Percentiles rank a stretch among this genome's conserved stretches.
Conservation (phyloP, 1,140 invertebrate genomes). For the Mya arenaria region DNA sequence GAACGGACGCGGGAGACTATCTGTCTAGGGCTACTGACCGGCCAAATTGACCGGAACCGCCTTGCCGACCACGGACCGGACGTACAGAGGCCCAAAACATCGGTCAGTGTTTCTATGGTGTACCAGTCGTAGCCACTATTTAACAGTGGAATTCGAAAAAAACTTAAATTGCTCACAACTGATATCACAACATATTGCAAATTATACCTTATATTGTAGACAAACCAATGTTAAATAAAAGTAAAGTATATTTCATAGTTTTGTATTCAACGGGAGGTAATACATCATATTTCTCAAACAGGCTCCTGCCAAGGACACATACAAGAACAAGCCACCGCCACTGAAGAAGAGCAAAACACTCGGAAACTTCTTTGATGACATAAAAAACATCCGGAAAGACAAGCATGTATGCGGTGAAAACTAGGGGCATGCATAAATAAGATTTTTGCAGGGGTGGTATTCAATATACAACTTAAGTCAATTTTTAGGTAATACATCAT, state of each 20-base stretch:
- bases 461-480: background rate
- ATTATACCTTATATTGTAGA: no score
- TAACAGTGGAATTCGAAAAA: no score
- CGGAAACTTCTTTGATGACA: slow-evolving; percentile 29
- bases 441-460: background rate
- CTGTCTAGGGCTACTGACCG: slow-evolving; percentile 46
- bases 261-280: no score
- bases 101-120: background rate
- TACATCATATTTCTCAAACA: no score
- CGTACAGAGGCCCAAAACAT: slow-evolving; percentile 32
- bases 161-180: no score
- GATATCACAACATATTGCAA: no score
- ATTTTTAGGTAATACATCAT: no score
- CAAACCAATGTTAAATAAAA: no score
- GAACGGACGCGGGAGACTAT: slow-evolving; percentile 31
- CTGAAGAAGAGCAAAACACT: slow-evolving; percentile 38
- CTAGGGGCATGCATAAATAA: background rate
- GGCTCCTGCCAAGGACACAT: no score
- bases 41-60: slow-evolving; percentile 25
- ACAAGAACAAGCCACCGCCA: slow-evolving; percentile 8
- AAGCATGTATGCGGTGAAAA: background rate
- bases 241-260: no score
- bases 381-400: slow-evolving; percentile 2
- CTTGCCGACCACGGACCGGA: slow-evolving; percentile 50
- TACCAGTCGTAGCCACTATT: background rate